Percentiles rank a stretch among this genome's conserved stretches.
These are phyloP conservation scores for Ciconia maguari DNA, from an alignment of 2,113 vertebrate genomes.

Conservation along the genomic window DNA sequence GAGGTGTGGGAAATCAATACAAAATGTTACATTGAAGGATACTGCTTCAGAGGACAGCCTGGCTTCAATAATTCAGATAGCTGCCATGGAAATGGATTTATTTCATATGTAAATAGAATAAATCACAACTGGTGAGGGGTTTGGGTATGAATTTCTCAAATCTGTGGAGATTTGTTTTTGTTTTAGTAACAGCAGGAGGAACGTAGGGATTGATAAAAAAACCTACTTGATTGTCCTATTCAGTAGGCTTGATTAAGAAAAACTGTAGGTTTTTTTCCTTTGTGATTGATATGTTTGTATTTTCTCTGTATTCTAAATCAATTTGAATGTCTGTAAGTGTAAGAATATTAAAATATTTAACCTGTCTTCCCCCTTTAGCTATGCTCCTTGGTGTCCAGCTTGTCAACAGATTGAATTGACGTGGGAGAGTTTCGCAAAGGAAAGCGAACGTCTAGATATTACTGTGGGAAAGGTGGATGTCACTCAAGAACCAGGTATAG, in stretches of 20 bases:
- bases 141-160: background rate
- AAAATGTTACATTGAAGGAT: background rate
- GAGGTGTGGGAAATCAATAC: background rate
- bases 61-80: background rate
- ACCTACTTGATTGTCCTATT: background rate
- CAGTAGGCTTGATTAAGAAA: background rate
- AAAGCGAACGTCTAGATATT: constrained; percentile 72
- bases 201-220: background rate
- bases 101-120: background rate
- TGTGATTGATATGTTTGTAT: background rate
- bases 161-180: background rate
- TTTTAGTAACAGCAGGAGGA: background rate
- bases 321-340: background rate
- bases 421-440: constrained; percentile 82
- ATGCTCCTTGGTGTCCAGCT: constrained; percentile 88
- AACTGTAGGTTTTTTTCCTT: background rate
- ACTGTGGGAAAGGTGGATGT: constrained; percentile 84
- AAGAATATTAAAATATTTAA: background rate
- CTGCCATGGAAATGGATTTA: background rate
- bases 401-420: constrained; percentile 84
- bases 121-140: background rate
- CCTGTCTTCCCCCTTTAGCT: constrained; percentile 65
- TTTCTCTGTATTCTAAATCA: background rate
- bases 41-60: background rate
- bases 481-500: constrained; percentile 85